These are phyloP conservation scores for Orussus abietinus DNA, from an alignment of 1,140 invertebrate species.

Conservation along the genomic window DNA sequence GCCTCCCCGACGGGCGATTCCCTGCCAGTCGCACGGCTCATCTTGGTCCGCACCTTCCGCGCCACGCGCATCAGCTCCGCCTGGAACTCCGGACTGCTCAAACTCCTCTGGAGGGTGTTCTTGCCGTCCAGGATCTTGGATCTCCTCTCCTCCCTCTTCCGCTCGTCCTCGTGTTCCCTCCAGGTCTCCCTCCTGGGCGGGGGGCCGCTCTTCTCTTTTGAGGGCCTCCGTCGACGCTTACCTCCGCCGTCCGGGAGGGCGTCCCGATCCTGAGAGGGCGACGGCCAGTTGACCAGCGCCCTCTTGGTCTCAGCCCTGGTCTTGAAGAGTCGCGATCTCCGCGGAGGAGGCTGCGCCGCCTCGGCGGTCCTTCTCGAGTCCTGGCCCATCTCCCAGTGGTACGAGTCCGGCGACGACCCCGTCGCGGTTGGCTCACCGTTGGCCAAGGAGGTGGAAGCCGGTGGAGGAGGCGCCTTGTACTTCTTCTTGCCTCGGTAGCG, in stretches of 20 bases:
- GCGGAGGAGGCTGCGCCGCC: constrained; percentile 50
- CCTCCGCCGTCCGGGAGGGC: background rate
- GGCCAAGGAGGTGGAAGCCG: constrained; percentile 24
- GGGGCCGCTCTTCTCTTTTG: constrained; percentile 2
- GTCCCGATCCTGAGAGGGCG: constrained; percentile 19
- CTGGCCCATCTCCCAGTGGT: constrained; percentile 21
- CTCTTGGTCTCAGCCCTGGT: constrained; percentile 69
- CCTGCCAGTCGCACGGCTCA: constrained; percentile 20
- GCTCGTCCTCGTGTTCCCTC: constrained; percentile 15
- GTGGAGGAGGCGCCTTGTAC: constrained; percentile 62
- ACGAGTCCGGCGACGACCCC: constrained; percentile 34
- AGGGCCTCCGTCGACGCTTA: constrained; percentile 1
- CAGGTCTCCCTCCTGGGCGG: constrained; percentile 17
- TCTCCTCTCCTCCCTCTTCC: constrained; percentile 10
- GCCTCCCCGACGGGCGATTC: constrained; percentile 11
- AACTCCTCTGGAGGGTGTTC: constrained; percentile 53
- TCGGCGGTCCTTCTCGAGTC: constrained; percentile 2
- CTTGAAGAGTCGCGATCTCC: constrained; percentile 65
- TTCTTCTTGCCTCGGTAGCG: constrained; percentile 59
- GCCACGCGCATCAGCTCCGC: constrained; percentile 64
- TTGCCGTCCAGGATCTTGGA: constrained; percentile 28
- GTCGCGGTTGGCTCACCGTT: no score
- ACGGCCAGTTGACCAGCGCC: constrained; percentile 32
- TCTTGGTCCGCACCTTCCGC: constrained; percentile 56
- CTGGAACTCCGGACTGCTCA: constrained; percentile 66